Evolutionary conservation across 1,140 invertebrate species (phyloP).

Genomic region (Phocides pigmalion): DNA sequence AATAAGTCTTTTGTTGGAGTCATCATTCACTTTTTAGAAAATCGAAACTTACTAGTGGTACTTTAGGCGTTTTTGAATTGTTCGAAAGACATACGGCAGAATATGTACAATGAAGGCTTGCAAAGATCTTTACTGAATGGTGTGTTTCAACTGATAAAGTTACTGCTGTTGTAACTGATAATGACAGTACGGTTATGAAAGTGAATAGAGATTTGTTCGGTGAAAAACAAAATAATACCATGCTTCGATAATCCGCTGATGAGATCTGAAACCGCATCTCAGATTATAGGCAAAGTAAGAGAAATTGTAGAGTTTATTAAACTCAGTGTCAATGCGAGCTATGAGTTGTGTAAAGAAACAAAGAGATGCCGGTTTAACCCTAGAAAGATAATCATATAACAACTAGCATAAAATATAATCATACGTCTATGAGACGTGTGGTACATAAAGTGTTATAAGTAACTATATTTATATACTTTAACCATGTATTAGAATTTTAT

Average conservation of each 20-base stretch:
- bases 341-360: conserved; percentile 4
- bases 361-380: no score
- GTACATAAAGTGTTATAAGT: no score
- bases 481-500: no score
- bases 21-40: conserved; percentile 29
- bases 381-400: no score
- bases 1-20: conserved; percentile 23
- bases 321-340: conserved; percentile 5
- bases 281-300: conserved; percentile 8
- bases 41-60: conserved; percentile 19
- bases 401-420: no score
- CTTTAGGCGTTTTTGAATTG: no score
- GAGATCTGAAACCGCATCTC: conserved; percentile 4
- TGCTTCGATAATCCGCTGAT: conserved; percentile 4
- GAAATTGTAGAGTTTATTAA: conserved; percentile 4
- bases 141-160: no score
- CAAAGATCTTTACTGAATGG: not conserved
- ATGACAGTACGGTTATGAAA: no score
- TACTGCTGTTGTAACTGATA: conserved; percentile 2
- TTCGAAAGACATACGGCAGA: conserved; percentile 19
- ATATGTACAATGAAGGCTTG: no score
- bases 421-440: no score
- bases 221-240: conserved; percentile 5
- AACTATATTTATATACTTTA: no score
- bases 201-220: no score